Percentiles rank a stretch among this genome's conserved stretches.
Evolutionary conservation across 2,888 invertebrate species (phyloP).

Genomic region (Limnephilus rhombicus): DNA sequence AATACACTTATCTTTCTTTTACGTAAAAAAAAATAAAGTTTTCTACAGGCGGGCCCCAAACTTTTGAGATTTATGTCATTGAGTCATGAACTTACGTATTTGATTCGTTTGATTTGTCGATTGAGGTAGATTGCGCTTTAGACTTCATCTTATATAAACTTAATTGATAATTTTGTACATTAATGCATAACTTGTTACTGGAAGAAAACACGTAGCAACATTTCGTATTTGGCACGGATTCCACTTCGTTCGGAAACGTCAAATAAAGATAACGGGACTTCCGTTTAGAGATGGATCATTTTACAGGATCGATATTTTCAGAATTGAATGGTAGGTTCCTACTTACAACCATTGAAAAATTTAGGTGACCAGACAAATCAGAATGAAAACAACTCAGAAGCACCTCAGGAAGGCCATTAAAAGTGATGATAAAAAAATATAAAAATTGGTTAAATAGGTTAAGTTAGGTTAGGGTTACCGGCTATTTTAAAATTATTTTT

Average conservation of each 20-base stretch:
- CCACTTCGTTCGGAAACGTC: conserved; percentile 56
- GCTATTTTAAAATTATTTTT: no score
- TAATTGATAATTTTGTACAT: background rate
- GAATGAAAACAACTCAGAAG: no score
- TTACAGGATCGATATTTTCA: conserved; percentile 2
- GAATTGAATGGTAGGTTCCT: background rate
- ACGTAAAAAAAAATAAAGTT: background rate
- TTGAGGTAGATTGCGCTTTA: background rate
- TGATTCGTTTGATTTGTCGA: conserved; percentile 23
- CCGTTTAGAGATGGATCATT: conserved; percentile 37
- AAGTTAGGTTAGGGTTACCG: no score
- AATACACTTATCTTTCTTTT: background rate
- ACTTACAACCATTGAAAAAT: background rate
- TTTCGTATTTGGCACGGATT: conserved; percentile 59
- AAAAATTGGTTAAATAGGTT: no score
- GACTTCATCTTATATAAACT: conserved; percentile 41
- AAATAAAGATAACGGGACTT: conserved; percentile 58
- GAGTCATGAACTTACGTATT: conserved; percentile 51
- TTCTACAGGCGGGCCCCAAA: background rate
- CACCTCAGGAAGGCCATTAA: no score
- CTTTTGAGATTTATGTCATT: background rate
- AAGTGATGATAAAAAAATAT: no score
- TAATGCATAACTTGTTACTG: background rate
- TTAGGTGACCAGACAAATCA: no score
- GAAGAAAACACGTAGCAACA: conserved; percentile 50